These are phyloP conservation scores for Pagetopsis macropterus DNA, from an alignment of 2,797 vertebrate genomes.

Conservation along the genomic window DNA sequence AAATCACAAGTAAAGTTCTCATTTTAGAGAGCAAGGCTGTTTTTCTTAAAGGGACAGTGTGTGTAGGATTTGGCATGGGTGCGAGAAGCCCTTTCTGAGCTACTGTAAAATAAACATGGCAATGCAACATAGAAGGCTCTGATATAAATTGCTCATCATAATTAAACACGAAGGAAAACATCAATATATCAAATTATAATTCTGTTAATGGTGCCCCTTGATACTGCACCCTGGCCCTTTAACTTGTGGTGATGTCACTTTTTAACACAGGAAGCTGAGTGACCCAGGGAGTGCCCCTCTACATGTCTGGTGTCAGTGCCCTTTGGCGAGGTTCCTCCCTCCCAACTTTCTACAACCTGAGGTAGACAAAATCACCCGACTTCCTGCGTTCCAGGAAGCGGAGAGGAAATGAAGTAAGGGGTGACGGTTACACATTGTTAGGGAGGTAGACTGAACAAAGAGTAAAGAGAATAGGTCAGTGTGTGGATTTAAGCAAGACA, in stretches of 20 bases:
- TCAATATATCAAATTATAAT: too few relatives aligned
- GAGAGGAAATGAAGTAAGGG: conserved; percentile 64
- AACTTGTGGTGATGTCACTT: conserved; percentile 13
- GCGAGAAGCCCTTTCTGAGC: too few relatives aligned
- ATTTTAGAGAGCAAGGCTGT: not conserved
- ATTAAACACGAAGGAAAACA: too few relatives aligned
- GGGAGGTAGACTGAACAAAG: conserved; percentile 54
- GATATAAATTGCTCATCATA: too few relatives aligned
- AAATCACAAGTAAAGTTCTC: not conserved
- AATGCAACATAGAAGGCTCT: too few relatives aligned
- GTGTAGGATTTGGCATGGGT: too few relatives aligned
- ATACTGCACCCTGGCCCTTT: too few relatives aligned
- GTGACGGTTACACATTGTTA: conserved; percentile 63
- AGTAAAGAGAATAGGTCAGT: conserved; percentile 44
- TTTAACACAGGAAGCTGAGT: conserved; percentile 39
- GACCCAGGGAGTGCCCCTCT: conserved; percentile 34
- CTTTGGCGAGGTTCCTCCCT: conserved; percentile 35
- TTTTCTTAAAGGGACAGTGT: not conserved
- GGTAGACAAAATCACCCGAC: conserved; percentile 46
- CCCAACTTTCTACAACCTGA: conserved; percentile 35
- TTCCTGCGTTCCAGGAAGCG: conserved; percentile 73
- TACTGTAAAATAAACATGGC: too few relatives aligned
- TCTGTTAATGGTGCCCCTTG: too few relatives aligned
- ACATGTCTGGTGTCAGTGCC: conserved; percentile 34
- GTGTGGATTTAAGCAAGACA: conserved; percentile 15